Conservation (phyloP, 1,140 invertebrate genomes). For the Orussus abietinus region DNA sequence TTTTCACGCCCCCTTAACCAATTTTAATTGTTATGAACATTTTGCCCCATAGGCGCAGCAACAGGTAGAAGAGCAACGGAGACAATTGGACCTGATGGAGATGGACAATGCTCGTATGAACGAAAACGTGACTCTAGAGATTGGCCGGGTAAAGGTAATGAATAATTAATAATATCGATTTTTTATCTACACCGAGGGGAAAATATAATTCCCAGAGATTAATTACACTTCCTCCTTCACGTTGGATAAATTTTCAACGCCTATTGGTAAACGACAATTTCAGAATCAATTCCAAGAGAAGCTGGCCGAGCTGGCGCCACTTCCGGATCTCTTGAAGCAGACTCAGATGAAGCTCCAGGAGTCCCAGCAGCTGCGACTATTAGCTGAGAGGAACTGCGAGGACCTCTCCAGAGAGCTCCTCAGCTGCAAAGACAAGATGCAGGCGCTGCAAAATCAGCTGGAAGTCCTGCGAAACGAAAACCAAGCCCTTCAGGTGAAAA, state of each 20-base stretch:
- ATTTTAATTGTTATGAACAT: constrained; percentile 52
- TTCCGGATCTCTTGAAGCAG: constrained; percentile 69
- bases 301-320: constrained; percentile 65
- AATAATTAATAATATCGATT: background rate
- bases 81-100: constrained; percentile 70
- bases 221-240: no score
- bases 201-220: no score
- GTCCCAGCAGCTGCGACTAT: constrained; percentile 61
- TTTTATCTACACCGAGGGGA: no score
- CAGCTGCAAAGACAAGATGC: constrained; percentile 56
- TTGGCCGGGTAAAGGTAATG: constrained; percentile 67
- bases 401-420: constrained; percentile 59
- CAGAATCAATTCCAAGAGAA: constrained; percentile 68
- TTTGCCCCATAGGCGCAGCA: constrained; percentile 69
- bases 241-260: no score
- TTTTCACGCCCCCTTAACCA: no score
- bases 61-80: constrained; percentile 68
- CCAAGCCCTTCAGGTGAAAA: constrained; percentile 27
- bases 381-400: constrained; percentile 61
- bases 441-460: constrained; percentile 31
- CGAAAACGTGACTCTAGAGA: constrained; percentile 72
- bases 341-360: constrained; percentile 70
- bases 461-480: constrained; percentile 34
- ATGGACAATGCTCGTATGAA: constrained; percentile 71
- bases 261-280: no score